phyloP scores from a whole-genome alignment of 2,113 vertebrate genomes.

The Aramus guarauna region DNA sequence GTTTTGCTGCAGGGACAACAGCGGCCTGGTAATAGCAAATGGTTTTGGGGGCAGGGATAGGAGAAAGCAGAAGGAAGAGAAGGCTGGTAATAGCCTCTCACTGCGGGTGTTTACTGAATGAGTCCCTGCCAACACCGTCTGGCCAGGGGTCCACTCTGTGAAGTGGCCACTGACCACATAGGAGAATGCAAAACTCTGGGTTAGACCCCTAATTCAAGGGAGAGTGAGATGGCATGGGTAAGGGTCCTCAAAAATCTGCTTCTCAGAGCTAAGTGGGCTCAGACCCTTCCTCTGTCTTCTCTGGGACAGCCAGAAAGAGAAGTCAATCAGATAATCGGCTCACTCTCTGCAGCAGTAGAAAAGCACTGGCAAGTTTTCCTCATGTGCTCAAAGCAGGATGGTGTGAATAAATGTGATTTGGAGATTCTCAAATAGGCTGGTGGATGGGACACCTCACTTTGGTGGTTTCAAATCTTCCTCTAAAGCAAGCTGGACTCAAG shows the following conservation, averaged over 20 bases:
- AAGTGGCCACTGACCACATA: background rate
- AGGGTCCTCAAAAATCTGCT: background rate
- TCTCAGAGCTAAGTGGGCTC: background rate
- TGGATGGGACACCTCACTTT: background rate
- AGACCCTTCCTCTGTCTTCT: background rate
- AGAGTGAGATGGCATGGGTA: background rate
- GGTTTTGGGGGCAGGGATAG: background rate
- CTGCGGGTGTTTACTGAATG: background rate
- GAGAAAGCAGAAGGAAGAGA: background rate
- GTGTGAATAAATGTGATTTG: background rate
- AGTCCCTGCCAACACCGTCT: fast-evolving
- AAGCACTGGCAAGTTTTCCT: background rate
- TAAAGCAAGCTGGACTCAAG: background rate
- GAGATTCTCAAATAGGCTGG: background rate
- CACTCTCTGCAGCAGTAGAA: background rate
- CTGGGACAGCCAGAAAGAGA: background rate
- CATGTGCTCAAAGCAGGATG: fast-evolving
- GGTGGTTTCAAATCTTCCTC: background rate
- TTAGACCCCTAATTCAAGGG: background rate
- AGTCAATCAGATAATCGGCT: background rate
- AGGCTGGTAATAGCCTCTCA: background rate
- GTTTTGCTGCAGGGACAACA: background rate
- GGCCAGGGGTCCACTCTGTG: fast-evolving
- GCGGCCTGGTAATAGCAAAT: background rate
- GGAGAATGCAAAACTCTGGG: background rate